Evolutionary conservation across 1,140 invertebrate genomes (phyloP), one percentile per base, ranked within the genome.

Genomic region (Stenopsyche tienmushanensis): DNA sequence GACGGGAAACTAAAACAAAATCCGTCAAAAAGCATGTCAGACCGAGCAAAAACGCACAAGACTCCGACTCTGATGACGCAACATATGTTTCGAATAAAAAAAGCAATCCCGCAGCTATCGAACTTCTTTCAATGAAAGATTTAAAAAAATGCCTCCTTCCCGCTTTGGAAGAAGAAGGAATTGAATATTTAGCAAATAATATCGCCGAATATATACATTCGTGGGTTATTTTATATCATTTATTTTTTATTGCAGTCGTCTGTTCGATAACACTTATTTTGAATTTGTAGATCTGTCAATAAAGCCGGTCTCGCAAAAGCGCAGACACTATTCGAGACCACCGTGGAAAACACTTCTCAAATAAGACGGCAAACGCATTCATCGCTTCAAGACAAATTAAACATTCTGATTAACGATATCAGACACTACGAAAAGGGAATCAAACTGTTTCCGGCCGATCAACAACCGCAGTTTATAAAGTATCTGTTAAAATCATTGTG

Each of bases 1-100:
- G 95, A 0, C 83, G 96, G 58, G 96, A 98, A 82, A 96, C 94
- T 0, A 98, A 97, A 81, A 97, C 92, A 0, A 97, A 96, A 77
- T 90, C 94, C 3, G 90, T 90, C 0, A 98, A 98, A 73, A 92
- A 91, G 72, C 83, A 86, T 74, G 64, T 78, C 76, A 72, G 80
- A 77, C 24, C 82, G 78, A 74, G 77, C 71, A 80, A 80, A 54
- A 75, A 74, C 57, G 73, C 75, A 45, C 78, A 79, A 72, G 83
- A 85, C 60, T 83, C 82, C 34, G 87, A 88, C 71, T 86, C 84
- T 26, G 86, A 90, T 60, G 83, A 86, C 47, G 83, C 84, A 8
- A 72, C 72, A 13, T 71, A 50, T 64, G 69, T 59, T 55, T 70
- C 70, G 71, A 75, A 73, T 17, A 78, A 77, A 74, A 83, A 75